A percentile compares a stretch with the other conserved stretches of the same genome.
These are phyloP conservation scores for Vidua chalybeata DNA, from an alignment of 2,113 vertebrate genomes.

Conservation along the genomic window DNA sequence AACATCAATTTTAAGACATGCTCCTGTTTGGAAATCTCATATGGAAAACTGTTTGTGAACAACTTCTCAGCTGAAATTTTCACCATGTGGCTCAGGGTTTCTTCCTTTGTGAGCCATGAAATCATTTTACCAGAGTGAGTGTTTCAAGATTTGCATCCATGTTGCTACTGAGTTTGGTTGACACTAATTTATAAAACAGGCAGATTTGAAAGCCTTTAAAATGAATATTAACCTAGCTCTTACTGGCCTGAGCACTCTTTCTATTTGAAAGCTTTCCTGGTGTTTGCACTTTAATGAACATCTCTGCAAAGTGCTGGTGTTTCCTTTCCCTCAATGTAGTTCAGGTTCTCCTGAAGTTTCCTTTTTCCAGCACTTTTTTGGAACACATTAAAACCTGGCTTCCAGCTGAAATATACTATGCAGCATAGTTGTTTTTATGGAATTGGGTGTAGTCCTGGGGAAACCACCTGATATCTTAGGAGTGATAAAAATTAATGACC, in stretches of 20 bases:
- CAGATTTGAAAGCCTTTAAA: neutral
- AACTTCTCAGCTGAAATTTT: neutral
- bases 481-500: neutral
- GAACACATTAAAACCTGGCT: neutral
- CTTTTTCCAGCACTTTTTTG: neutral
- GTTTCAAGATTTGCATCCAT: neutral
- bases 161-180: neutral
- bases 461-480: neutral
- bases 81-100: neutral
- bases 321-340: neutral
- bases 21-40: neutral
- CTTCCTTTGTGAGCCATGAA: neutral
- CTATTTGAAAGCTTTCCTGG: neutral
- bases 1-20: neutral
- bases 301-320: neutral
- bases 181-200: neutral
- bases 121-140: neutral
- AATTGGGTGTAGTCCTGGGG: neutral
- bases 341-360: neutral
- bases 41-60: neutral
- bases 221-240: neutral
- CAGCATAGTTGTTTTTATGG: neutral
- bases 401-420: neutral
- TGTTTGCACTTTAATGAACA: neutral
- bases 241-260: neutral